Evolutionary conservation across 92 coral and sea anemone genomes (phyloP).

Genomic region (Scolanthus callimorphus): DNA sequence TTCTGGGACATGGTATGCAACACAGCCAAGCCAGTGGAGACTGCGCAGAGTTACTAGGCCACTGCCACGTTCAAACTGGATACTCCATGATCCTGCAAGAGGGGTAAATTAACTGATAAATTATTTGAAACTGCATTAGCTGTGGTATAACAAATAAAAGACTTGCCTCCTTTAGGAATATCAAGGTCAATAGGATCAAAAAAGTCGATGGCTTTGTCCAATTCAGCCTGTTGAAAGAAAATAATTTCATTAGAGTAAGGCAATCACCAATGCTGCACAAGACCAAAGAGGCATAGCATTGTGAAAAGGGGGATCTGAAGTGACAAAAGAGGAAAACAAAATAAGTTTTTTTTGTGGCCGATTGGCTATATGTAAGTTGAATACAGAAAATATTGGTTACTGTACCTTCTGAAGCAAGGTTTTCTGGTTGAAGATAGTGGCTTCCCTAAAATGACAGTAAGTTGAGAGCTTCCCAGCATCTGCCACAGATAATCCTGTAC

Average conservation of each 20-base stretch:
- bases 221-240: slow-evolving; percentile 96
- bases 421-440: slow-evolving; percentile 83
- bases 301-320: too few relatives aligned
- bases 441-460: slow-evolving; percentile 96
- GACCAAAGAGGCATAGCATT: too few relatives aligned
- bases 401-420: slow-evolving; percentile 97
- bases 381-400: too few relatives aligned
- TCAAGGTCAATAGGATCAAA: slow-evolving; percentile 96
- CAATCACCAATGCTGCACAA: too few relatives aligned
- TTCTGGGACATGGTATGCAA: slow-evolving; percentile 88
- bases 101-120: too few relatives aligned
- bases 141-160: too few relatives aligned
- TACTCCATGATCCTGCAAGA: slow-evolving; percentile 99
- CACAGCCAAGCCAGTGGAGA: slow-evolving; percentile 95
- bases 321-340: too few relatives aligned
- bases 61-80: slow-evolving; percentile 96
- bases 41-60: slow-evolving; percentile 90
- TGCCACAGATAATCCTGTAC: slow-evolving; percentile 93
- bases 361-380: too few relatives aligned
- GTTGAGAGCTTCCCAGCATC: slow-evolving; percentile 92
- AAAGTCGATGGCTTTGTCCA: slow-evolving; percentile 95
- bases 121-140: too few relatives aligned
- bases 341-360: too few relatives aligned
- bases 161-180: slow-evolving; percentile 98
- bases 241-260: too few relatives aligned